Percentiles rank a stretch among this genome's conserved stretches.
Conservation (phyloP, 2,888 invertebrate species). For the Tenthredo scrophulariae region DNA sequence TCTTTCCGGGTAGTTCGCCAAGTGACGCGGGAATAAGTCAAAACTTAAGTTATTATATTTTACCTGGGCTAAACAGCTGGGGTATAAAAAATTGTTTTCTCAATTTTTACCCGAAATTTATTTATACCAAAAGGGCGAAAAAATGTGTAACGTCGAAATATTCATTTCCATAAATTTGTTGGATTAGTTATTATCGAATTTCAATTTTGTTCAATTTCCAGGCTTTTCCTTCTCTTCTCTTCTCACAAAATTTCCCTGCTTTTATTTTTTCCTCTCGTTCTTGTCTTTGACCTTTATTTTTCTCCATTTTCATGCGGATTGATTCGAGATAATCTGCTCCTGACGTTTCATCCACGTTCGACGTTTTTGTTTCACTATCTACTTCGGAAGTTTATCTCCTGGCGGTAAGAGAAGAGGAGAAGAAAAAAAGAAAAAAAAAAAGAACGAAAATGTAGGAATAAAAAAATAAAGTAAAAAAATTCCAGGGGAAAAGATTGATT, state of each 20-base stretch:
- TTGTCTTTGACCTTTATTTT: not conserved
- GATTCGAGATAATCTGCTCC: constrained; percentile 31
- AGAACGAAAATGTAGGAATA: not conserved
- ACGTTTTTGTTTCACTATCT: not conserved
- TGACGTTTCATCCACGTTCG: constrained; percentile 7
- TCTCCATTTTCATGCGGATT: constrained; percentile 6
- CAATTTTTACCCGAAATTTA: not conserved
- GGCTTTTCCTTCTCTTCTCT: not conserved
- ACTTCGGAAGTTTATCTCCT: constrained; percentile 20
- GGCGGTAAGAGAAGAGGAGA: constrained; percentile 31
- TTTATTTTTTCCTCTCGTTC: not conserved
- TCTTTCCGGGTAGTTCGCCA: constrained; percentile 18
- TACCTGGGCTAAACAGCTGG: not conserved
- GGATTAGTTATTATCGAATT: not conserved
- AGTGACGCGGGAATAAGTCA: not conserved
- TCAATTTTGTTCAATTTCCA: not conserved
- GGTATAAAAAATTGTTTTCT: not conserved
- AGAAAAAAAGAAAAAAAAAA: constrained; percentile 32
- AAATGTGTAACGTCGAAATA: not conserved
- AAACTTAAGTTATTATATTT: not conserved
- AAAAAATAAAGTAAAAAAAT: constrained; percentile 1
- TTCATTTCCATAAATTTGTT: not conserved
- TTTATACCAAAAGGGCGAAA: too few species aligned
- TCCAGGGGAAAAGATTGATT: constrained; percentile 35
- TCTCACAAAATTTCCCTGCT: not conserved